Evolutionary conservation across 2,797 vertebrate genomes (phyloP), one percentile per base, ranked within the genome.

Genomic region (Myotis vivesi): DNA sequence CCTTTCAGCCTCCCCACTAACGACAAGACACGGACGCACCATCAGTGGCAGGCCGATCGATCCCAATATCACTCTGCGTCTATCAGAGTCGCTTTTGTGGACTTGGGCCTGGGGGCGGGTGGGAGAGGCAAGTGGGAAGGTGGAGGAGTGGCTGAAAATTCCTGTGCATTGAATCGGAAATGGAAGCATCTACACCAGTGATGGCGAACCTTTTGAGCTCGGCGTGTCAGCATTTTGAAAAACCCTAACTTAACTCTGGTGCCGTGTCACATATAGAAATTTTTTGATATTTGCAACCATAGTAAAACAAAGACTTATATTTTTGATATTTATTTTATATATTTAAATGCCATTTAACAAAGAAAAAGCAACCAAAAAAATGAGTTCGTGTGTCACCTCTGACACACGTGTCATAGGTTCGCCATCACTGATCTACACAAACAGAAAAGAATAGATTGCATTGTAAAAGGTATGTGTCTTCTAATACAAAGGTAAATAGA

Each of bases 31-130:
- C 2, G n/a, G 20, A 23, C 12, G 73, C 44, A 44, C 84, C 68
- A 49, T 82, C 88, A 91, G 96, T 76, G 94, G 97, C 95, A 92
- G 93, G 38, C 94, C 95, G 95, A 98, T 98, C 98, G 97, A 98
- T 98, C 44, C 81, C 91, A 97, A 97, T 98, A 97, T 97, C 94
- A 93, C 97, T 95, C 77, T 55, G 46, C 93, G 94, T 97, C 96
- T 96, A 49, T 95, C 86, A 76, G 69, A 82, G 85, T 33, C 13
- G 5, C 89, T 89, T 91, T 83, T 96, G 94, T 20, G 71, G 94
- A 94, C 12, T 6, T 36, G 92, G 73, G 92, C 28, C 53, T 79
- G 94, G 96, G 94, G 71, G 23, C 22, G 0, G 0, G 59, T 17
- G 17, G 33, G 38, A 23, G 33, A 59, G 62, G 55, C 51, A 79